Conservation (phyloP, 2,113 vertebrate genomes). For the Hippocampus abdominalis region DNA sequence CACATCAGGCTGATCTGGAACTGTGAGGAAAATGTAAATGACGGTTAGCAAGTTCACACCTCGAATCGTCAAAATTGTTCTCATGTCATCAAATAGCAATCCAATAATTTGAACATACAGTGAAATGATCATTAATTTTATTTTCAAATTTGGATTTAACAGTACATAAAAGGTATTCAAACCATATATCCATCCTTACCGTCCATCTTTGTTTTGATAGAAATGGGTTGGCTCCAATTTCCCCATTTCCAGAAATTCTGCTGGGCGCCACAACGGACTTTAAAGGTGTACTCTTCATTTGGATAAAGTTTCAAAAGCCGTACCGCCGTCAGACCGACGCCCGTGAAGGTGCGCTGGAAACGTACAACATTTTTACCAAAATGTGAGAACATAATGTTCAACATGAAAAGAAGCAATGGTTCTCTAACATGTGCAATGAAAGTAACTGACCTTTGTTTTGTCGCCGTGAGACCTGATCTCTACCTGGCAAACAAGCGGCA, state of each 20-base stretch:
- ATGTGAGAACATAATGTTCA: not conserved
- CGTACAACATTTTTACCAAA: slow-evolving; percentile 1
- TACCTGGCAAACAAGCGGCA: slow-evolving; percentile 67
- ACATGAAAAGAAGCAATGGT: not conserved
- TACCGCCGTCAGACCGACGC: slow-evolving; percentile 51
- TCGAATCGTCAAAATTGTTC: not conserved
- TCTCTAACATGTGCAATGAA: not conserved
- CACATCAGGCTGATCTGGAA: slow-evolving; percentile 63
- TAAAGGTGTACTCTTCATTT: slow-evolving; percentile 47
- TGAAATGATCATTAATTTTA: not conserved
- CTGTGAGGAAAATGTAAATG: slow-evolving; percentile 36
- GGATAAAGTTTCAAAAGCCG: slow-evolving; percentile 52
- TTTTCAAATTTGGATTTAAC: not conserved
- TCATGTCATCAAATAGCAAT: not conserved
- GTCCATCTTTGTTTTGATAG: slow-evolving; percentile 57
- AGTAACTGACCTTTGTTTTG: slow-evolving; percentile 50
- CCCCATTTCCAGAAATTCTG: slow-evolving; percentile 73
- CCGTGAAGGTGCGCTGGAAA: slow-evolving; percentile 59
- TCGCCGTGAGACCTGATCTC: slow-evolving; percentile 24
- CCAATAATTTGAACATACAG: not conserved
- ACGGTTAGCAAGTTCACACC: not conserved
- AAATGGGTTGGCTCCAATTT: slow-evolving; percentile 50
- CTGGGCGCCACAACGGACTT: slow-evolving; percentile 63
- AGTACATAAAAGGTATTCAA: not conserved
- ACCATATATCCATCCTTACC: slow-evolving; percentile 45